Conservation (phyloP, 1,140 invertebrate species). For the Penaeus japonicus region DNA sequence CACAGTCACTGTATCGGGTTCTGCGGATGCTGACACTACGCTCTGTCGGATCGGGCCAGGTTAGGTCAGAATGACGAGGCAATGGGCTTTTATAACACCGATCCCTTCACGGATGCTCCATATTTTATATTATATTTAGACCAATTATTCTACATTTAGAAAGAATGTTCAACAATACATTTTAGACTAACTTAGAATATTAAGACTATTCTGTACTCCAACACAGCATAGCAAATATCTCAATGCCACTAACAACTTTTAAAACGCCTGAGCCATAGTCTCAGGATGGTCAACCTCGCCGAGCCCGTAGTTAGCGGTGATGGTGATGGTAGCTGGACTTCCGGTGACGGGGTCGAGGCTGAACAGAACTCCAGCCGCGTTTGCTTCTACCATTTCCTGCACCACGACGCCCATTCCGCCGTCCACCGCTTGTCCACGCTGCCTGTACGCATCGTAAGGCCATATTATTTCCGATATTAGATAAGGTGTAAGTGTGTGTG, state of each 20-base stretch:
- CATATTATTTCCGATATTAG: neutral
- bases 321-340: slow-evolving; percentile 72
- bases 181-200: too few species aligned
- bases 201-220: too few species aligned
- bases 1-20: slow-evolving; percentile 77
- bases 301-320: slow-evolving; percentile 82
- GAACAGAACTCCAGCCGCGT: slow-evolving; percentile 81
- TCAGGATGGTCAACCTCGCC: slow-evolving; percentile 73
- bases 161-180: too few species aligned
- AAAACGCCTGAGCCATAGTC: neutral
- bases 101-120: too few species aligned
- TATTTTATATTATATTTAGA: too few species aligned
- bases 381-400: slow-evolving; percentile 77
- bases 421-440: slow-evolving; percentile 73
- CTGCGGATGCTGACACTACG: slow-evolving; percentile 78
- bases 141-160: too few species aligned
- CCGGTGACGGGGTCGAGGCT: slow-evolving; percentile 77
- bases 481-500: too few species aligned
- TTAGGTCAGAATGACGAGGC: too few species aligned
- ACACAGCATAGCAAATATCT: too few species aligned
- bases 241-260: too few species aligned
- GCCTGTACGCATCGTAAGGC: slow-evolving; percentile 63
- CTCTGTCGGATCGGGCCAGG: slow-evolving; percentile 66
- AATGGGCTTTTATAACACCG: too few species aligned
- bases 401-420: slow-evolving; percentile 81